Evolutionary conservation across 1,140 invertebrate genomes (phyloP).

Genomic region (Papilio xuthus): DNA sequence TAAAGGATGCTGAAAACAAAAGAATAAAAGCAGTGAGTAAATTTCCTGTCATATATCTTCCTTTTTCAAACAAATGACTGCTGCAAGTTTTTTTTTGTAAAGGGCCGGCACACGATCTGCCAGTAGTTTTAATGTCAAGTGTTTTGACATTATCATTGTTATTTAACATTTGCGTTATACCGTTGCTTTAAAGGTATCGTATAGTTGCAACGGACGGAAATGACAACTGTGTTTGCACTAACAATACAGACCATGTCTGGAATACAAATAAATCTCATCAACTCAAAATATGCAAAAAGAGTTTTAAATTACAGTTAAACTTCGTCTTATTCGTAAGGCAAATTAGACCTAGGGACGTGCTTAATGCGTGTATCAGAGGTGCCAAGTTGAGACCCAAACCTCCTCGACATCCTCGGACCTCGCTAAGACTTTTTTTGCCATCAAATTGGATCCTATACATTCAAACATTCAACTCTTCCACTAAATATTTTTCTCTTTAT

Average conservation of each 20-base stretch:
- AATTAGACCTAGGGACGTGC: neutral
- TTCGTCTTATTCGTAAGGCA: neutral
- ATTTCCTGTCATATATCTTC: neutral
- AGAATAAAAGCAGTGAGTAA: neutral
- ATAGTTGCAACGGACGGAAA: neutral
- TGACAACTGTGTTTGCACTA: neutral
- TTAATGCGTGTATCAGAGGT: no score
- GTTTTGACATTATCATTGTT: no score
- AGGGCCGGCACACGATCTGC: no score
- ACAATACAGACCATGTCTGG: neutral
- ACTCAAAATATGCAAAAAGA: neutral
- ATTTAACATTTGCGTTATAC: neutral
- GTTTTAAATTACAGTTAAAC: neutral
- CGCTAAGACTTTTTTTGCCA: no score
- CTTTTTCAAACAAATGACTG: no score
- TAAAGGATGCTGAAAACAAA: conserved; percentile 78
- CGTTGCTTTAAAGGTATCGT: neutral
- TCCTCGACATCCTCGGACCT: no score
- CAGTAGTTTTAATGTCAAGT: no score
- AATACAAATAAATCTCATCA: neutral
- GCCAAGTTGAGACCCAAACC: neutral
- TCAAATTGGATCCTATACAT: neutral
- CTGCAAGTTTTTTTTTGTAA: no score
- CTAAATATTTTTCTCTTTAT: no score
- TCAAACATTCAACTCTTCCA: no score